Conservation (phyloP, 2,113 vertebrate species). For the Elaphurus davidianus region DNA sequence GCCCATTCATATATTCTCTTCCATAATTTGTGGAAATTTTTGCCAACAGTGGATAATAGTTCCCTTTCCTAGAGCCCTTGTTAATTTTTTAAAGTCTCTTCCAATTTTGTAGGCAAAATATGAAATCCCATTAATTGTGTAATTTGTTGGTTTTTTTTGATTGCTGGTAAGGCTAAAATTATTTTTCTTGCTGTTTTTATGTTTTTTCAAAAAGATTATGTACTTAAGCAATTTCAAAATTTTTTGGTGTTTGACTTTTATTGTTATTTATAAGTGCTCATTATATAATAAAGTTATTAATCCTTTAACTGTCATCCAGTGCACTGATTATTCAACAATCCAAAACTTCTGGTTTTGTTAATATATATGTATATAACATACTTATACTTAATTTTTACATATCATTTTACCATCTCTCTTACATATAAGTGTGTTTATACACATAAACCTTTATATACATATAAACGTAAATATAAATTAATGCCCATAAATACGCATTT, state of each 20-base stretch:
- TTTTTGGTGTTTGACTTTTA: background rate
- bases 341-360: background rate
- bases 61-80: background rate
- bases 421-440: background rate
- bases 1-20: background rate
- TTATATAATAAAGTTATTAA: background rate
- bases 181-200: conserved; percentile 10
- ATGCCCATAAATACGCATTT: background rate
- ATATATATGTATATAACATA: background rate
- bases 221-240: background rate
- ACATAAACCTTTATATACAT: background rate
- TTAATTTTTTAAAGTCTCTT: background rate
- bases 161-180: background rate
- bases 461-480: background rate
- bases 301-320: background rate
- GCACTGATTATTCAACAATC: background rate
- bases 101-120: background rate
- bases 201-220: background rate
- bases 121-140: background rate
- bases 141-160: background rate
- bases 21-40: background rate
- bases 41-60: background rate
- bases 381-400: background rate
- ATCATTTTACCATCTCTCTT: background rate
- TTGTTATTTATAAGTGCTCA: background rate